These are phyloP conservation scores for Latrodectus elegans DNA, from an alignment of 2,888 invertebrate species.

Conservation along the genomic window DNA sequence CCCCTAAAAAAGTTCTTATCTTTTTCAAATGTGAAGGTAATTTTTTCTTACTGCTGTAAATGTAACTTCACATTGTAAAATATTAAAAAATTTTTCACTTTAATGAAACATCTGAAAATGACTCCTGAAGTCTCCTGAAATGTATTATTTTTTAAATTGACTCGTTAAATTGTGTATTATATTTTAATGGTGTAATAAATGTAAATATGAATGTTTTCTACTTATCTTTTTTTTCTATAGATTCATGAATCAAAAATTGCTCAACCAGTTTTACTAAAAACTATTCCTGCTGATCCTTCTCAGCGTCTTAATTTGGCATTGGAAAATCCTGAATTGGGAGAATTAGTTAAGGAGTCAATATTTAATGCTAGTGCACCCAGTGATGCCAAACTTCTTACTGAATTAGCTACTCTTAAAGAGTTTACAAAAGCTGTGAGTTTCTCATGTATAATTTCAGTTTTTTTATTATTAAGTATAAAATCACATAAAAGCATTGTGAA, in stretches of 20 bases:
- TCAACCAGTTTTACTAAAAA: constrained; percentile 69
- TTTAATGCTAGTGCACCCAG: constrained; percentile 66
- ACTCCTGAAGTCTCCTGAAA: too few species aligned
- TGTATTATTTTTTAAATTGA: too few species aligned
- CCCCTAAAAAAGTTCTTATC: too few species aligned
- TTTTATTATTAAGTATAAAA: not conserved
- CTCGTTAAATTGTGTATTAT: not conserved
- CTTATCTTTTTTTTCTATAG: constrained; percentile 49
- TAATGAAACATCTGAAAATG: too few species aligned
- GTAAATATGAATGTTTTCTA: not conserved
- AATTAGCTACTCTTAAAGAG: constrained; percentile 70
- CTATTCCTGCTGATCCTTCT: constrained; percentile 64
- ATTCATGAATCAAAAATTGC: constrained; percentile 70
- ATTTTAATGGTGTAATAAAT: not conserved
- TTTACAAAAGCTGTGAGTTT: constrained; percentile 71
- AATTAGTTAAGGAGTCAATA: constrained; percentile 63
- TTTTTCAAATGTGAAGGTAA: too few species aligned
- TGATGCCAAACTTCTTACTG: constrained; percentile 70
- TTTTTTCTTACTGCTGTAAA: too few species aligned
- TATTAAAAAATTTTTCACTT: too few species aligned
- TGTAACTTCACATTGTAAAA: too few species aligned
- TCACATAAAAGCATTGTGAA: too few species aligned
- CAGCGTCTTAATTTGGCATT: constrained; percentile 61
- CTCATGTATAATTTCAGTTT: not conserved
- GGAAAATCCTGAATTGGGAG: constrained; percentile 50